Base-by-base conservation (phyloP, 2,113 vertebrate genomes). In the Lagopus leucura region DNA sequence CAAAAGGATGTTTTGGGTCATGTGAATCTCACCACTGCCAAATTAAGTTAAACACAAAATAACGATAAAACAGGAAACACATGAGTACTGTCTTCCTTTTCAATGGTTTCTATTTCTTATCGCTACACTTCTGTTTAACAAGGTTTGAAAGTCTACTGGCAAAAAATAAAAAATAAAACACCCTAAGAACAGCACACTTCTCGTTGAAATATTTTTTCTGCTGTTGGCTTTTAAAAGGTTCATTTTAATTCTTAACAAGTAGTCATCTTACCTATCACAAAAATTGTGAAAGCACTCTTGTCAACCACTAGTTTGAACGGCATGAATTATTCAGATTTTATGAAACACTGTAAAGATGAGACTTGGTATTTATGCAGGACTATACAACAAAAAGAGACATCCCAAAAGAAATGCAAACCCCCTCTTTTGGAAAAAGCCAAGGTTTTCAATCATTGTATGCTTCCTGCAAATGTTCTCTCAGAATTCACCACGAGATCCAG, bases 1-100 rank as follows among this genome's bases (percentile, higher is more conserved):
- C 69, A 84, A 91, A 88, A 84, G 88, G 86, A 92, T 75, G 86
- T 75, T 92, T 70, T 58, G 40, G 54, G 90, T 97, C 94, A 95
- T 42, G 81, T 86, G 85, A 91, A 89, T 87, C 82, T 92, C 92
- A 82, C 87, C 75, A 83, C 72, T 47, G 67, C 64, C 70, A 91
- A 86, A 63, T 67, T 55, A 76, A 88, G 48, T 86, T 83, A 69
- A 91, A 88, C 54, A 89, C 20, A 92, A 82, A 89, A 30, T 64
- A 66, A 45, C 25, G 73, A 86, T 93, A 89, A 88, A 92, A 95
- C 92, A 96, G 96, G 96, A 97, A 97, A 93, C 95, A 96, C 50
- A 92, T 80, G 72, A 88, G 88, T 40, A 69, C 34, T 2, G 16
- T 57, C 83, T 97, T 97, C 94, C 95, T 96, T 92, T 95, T 76